Base-by-base conservation (phyloP, 2,797 vertebrate genomes). In the Lutjanus argentimaculatus region DNA sequence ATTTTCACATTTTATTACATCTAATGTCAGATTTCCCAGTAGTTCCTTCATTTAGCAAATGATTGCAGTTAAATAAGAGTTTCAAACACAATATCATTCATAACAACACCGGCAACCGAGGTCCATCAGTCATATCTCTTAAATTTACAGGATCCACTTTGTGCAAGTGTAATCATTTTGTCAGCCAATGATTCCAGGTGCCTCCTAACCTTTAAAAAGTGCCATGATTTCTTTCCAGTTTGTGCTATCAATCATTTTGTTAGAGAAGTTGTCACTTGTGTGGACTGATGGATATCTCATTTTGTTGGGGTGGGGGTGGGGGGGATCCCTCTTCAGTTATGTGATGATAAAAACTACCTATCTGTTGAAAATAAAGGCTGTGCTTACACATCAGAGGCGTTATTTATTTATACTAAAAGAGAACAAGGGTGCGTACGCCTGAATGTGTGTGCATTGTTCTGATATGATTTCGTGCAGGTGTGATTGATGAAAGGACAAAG, bases 401-500 rank as follows among this genome's bases (percentile, higher is more conserved):
- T 71, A 21, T 79, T 70, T 56, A 43, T 13, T 53, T 25, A 55
- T 22, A 65, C 19, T 46, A 36, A 17, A 64, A 59, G 9, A 61
- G 22, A 53, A 59, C 3, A 61, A n/a, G 12, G 19, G 3, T 10
- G 53, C 55, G 55, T 55, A 1, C 8, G 22, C 9, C 21, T 58
- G 55, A 3, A 40, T 16, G 95, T 94, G 96, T 94, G 95, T 40
- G 25, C 36, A 6, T n/a, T 69, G 68, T 43, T 70, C 22, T 63
- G 12, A 62, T 36, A 49, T 65, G 67, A 73, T 71, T 71, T 59
- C 71, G 79, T 52, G 61, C 53, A 82, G 63, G 64, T 61, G 80
- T 98, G 97, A 98, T 98, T 97, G 97, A 99, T 98, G 97, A 96
- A 96, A 96, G 96, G 96, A 98, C 96, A 96, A 96, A 97, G 96